Evolutionary conservation across 2,888 invertebrate genomes (phyloP), one percentile per base, ranked within the genome.

Genomic region (Xestoiulus laeticollis): DNA sequence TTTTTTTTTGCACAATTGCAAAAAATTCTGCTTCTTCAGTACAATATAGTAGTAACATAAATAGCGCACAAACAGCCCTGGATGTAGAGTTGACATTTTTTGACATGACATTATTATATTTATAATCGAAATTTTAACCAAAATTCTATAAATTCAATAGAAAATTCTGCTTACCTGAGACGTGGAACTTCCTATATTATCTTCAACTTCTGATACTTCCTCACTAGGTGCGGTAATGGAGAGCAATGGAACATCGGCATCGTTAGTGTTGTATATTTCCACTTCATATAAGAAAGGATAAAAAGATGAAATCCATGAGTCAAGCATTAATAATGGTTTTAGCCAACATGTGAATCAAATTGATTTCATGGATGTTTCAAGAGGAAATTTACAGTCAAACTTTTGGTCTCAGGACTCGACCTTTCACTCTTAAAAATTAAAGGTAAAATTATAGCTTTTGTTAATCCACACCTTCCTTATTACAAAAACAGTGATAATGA

Each of bases 331-430:
- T 38, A 38, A 38, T 38, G 38, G 6, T 3, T 38, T 5, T 19
- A 84, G 53, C 53, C n/a, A n/a, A n/a, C n/a, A n/a, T n/a, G n/a
- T n/a, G n/a, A n/a, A n/a, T n/a, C n/a, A n/a, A n/a, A n/a, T n/a
- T n/a, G n/a, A n/a, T n/a, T n/a, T n/a, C n/a, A n/a, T n/a, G n/a
- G 26, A 33, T 88, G 87, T 38, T 68, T 88, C 44, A 88, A 90
- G 90, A 8, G 4, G 84, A 22, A 19, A 84, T 5, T 12, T 68
- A n/a, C 68, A n/a, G n/a, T n/a, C n/a, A n/a, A n/a, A n/a, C n/a
- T n/a, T n/a, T n/a, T n/a, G n/a, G n/a, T n/a, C n/a, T n/a, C n/a
- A n/a, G n/a, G n/a, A n/a, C n/a, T n/a, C n/a, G n/a, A n/a, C n/a
- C n/a, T n/a, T n/a, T n/a, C n/a, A n/a, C n/a, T n/a, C n/a, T n/a